phyloP scores from a whole-genome alignment of 1,140 invertebrate genomes.

The Pararge aegeria region DNA sequence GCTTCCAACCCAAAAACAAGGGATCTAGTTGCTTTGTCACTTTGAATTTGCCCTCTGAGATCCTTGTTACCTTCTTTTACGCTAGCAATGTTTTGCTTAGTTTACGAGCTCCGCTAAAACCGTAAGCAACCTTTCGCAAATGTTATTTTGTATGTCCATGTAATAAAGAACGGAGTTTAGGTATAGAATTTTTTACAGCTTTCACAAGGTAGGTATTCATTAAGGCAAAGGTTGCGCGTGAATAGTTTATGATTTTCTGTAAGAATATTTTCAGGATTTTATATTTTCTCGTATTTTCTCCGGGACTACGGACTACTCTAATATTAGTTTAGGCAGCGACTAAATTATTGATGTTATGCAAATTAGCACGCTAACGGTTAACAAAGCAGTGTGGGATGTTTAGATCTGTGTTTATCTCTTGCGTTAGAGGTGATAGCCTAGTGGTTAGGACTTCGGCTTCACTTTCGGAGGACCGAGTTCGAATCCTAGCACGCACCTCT shows the following conservation, averaged over 20 bases:
- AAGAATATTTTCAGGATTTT: not conserved
- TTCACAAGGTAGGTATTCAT: slow-evolving; percentile 15
- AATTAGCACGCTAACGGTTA: no score
- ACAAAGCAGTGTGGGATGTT: no score
- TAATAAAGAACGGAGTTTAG: slow-evolving; percentile 23
- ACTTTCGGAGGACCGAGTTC: no score
- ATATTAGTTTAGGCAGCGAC: not conserved
- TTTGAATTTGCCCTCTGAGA: slow-evolving; percentile 51
- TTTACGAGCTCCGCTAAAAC: slow-evolving; percentile 50
- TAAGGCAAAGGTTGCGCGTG: slow-evolving; percentile 2
- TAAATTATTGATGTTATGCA: no score
- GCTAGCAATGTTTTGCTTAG: slow-evolving; percentile 50
- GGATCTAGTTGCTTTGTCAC: slow-evolving; percentile 50
- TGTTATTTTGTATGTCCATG: slow-evolving; percentile 27
- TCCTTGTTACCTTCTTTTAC: slow-evolving; percentile 54
- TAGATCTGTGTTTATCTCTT: no score
- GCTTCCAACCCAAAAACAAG: not conserved
- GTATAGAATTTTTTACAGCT: slow-evolving; percentile 22
- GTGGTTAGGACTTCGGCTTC: no score
- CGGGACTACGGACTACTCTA: not conserved
- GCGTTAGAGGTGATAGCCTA: no score
- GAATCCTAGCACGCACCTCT: no score
- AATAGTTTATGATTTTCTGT: slow-evolving; percentile 9
- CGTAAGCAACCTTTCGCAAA: slow-evolving; percentile 40
- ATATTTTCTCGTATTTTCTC: not conserved